Base-by-base conservation (phyloP, 1,140 invertebrate species). In the Diploscapter pachys region DNA sequence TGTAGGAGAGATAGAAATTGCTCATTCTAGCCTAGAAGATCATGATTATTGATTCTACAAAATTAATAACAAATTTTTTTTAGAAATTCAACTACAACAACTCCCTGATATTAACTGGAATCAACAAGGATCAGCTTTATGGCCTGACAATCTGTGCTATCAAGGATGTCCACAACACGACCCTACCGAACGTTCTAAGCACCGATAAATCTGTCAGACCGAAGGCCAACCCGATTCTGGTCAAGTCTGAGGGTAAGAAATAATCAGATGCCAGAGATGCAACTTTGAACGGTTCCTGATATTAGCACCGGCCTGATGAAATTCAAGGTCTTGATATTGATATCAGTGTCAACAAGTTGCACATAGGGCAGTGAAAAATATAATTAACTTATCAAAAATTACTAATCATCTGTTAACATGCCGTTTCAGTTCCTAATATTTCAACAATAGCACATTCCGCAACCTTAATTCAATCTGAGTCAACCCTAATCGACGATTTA, bases 131-230 rank as follows among this genome's bases (percentile, higher is more conserved):
- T 61, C 77, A 73, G 3, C 64, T 85, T 31, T 85, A 83, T 56
- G 82, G 82, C 56, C 71, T 85, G 4, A 79, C 83, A 9, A 69
- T 85, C 50, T 85, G 83, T 72, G 77, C 72, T 0, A 79, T 85
- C 3, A 67, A 80, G 13, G 82, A 84, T 55, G 72, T 78, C 5
- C 48, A 59, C 13, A 86, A 84, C 63, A 31, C 80, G 3, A 79
- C 65, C 6, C 77, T 85, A 51, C 81, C 82, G 11, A 56, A 55
- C 8, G 13, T 83, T 4, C 72, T 79, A 6, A 74, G 9, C n/a
- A 55, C 65, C 52, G n/a, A 66, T 5, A 72, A 77, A 55, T 71
- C 68, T 9, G 56, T 70, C 3, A 78, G 77, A 56, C 78, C 78
- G 0, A 75, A 63, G 71, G 71, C 81, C 11, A 63, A 62, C 54